Evolutionary conservation across 2,113 vertebrate species (phyloP), one percentile per base, ranked within the genome.

Genomic region (Paramormyrops kingsleyae): DNA sequence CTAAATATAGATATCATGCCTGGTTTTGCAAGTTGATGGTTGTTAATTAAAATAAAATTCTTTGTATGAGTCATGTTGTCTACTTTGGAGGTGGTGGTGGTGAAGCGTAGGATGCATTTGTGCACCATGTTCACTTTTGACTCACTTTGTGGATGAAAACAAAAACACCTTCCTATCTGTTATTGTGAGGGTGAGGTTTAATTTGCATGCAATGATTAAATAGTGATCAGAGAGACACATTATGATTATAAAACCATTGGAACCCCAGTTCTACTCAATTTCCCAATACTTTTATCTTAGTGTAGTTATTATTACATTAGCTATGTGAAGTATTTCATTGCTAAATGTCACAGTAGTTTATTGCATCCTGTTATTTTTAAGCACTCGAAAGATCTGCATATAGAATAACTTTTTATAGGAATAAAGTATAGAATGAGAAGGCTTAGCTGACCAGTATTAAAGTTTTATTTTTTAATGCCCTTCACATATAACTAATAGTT

Each of bases 151-250:
- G 83, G 50, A 39, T 83, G 19, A 17, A 21, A 56, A 49, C 49
- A 31, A 53, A 35, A 47, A 15, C 35, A 52, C 31, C 70, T 83
- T n/a, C 17, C 35, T 49, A 53, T 35, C 50, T 44, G 10, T 52
- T 35, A 24, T 50, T 77, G 74, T 83, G 24, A 89, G 47, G 47
- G 27, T 39, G 49, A 77, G 13, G 70, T 27, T 53, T 19, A 27
- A 89, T 89, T 89, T 42, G 35, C 24, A 80, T 89, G 8, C 35
- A 59, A 19, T 89, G 70, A 80, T 80, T 80, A 56, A 89, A 83
- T 35, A 53, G 8, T 74, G 27, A 70, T 85, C 83, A 47, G 9
- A 85, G 46, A 47, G n/a, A n/a, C 42, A 49, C 42, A 13, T 49
- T 85, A n/a, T 85, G 21, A 85, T 85, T 47, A 85, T 13, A 50